phyloP scores from a whole-genome alignment of 2,797 vertebrate genomes.

The Megaceryle alcyon region DNA sequence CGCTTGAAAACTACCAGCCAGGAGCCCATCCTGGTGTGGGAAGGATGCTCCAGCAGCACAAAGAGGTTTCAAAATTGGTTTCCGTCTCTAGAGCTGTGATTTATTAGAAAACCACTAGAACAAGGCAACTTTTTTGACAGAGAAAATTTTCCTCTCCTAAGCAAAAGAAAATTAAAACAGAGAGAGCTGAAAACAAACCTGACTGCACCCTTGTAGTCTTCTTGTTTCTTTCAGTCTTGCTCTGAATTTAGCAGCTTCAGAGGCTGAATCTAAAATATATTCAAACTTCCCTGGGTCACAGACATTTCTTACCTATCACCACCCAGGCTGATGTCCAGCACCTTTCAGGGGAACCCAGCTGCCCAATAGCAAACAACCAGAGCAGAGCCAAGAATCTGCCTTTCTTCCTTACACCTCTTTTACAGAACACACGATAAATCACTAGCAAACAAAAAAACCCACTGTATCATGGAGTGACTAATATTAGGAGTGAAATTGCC shows the following conservation, averaged over 20 bases:
- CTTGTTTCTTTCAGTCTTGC: neutral
- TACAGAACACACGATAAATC: neutral
- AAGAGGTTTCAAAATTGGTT: neutral
- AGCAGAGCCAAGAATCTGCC: neutral
- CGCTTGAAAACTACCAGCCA: neutral
- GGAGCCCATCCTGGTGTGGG: accelerated
- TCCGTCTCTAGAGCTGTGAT: accelerated
- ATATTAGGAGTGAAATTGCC: neutral
- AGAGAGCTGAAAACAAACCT: neutral
- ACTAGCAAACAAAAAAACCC: neutral
- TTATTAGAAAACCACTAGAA: neutral
- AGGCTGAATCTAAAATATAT: neutral
- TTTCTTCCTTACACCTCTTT: neutral
- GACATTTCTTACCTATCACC: neutral
- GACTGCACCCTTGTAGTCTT: neutral
- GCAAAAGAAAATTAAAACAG: neutral
- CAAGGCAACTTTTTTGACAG: neutral
- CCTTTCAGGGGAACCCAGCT: neutral
- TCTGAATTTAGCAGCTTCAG: neutral
- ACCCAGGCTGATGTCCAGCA: neutral
- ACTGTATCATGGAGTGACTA: accelerated
- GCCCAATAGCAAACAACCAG: neutral
- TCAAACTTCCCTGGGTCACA: neutral
- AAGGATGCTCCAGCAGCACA: neutral
- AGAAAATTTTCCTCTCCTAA: neutral